These are phyloP conservation scores for Lagorchestes hirsutus DNA, from an alignment of 2,797 vertebrate species.

Conservation along the genomic window DNA sequence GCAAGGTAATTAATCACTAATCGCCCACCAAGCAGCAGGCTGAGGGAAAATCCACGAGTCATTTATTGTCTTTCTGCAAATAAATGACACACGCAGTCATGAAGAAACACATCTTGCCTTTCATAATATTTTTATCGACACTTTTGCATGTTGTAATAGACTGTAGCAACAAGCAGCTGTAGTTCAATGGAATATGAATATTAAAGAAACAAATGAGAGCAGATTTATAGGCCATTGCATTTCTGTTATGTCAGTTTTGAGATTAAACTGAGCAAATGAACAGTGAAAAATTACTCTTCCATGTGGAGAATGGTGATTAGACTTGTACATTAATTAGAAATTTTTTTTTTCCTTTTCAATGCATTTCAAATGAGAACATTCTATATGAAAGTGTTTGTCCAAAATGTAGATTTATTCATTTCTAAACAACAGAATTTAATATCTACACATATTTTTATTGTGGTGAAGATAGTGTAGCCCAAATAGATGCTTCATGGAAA, in stretches of 20 bases:
- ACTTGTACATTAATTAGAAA: conserved; percentile 92
- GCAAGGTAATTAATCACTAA: conserved; percentile 93
- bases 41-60: conserved; percentile 84
- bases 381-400: conserved; percentile 83
- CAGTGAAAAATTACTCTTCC: conserved; percentile 92
- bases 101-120: conserved; percentile 88
- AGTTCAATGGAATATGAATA: conserved; percentile 90
- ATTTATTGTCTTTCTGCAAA: conserved; percentile 86
- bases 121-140: conserved; percentile 90
- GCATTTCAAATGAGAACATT: conserved; percentile 89
- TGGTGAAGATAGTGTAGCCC: conserved; percentile 66
- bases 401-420: conserved; percentile 84
- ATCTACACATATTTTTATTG: conserved; percentile 69
- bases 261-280: conserved; percentile 91
- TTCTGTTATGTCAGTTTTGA: conserved; percentile 90
- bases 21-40: conserved; percentile 87
- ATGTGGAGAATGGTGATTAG: conserved; percentile 92
- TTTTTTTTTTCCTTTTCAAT: conserved; percentile 87
- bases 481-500: conserved; percentile 64
- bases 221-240: conserved; percentile 90
- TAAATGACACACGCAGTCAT: conserved; percentile 85
- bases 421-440: conserved; percentile 79
- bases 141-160: conserved; percentile 88
- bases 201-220: conserved; percentile 90
- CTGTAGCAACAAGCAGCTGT: conserved; percentile 87